A percentile compares a stretch with the other conserved stretches of the same genome.
Conservation (phyloP, 2,113 vertebrate genomes). For the Syngnathus floridae region DNA sequence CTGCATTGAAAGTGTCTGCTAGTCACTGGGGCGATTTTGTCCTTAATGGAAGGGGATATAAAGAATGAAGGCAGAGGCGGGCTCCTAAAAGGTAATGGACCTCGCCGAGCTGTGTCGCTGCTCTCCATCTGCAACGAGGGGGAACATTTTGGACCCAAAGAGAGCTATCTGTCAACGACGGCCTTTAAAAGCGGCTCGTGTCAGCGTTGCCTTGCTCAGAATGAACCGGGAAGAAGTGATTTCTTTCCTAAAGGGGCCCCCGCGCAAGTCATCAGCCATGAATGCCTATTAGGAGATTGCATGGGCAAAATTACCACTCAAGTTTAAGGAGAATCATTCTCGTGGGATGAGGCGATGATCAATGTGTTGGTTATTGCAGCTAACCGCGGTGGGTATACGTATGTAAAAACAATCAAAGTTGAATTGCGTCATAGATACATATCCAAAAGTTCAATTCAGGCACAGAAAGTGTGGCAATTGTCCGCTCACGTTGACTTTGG, state of each 20-base stretch:
- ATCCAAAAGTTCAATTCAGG: too few relatives aligned
- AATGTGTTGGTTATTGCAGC: too few relatives aligned
- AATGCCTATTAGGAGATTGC: neutral
- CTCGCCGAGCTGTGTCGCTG: neutral
- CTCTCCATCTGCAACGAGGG: neutral
- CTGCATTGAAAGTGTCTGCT: neutral
- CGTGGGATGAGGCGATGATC: too few relatives aligned
- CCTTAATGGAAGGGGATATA: constrained; percentile 1
- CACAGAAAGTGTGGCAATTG: neutral
- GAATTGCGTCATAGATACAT: neutral
- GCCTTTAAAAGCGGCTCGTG: neutral
- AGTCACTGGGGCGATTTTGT: neutral
- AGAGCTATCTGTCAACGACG: neutral
- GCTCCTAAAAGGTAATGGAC: constrained; percentile 5
- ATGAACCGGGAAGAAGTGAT: neutral
- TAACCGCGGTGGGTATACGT: too few relatives aligned
- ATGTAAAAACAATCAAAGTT: neutral
- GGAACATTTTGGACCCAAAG: neutral
- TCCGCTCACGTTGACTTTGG: constrained; percentile 28
- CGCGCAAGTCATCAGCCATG: neutral
- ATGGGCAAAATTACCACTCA: neutral
- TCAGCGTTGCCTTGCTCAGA: neutral
- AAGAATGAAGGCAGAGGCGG: constrained; percentile 1
- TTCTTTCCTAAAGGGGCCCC: too few relatives aligned
- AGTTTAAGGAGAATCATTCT: too few relatives aligned